Conservation (phyloP, 2,888 invertebrate species). For the Eurytoma californica region DNA sequence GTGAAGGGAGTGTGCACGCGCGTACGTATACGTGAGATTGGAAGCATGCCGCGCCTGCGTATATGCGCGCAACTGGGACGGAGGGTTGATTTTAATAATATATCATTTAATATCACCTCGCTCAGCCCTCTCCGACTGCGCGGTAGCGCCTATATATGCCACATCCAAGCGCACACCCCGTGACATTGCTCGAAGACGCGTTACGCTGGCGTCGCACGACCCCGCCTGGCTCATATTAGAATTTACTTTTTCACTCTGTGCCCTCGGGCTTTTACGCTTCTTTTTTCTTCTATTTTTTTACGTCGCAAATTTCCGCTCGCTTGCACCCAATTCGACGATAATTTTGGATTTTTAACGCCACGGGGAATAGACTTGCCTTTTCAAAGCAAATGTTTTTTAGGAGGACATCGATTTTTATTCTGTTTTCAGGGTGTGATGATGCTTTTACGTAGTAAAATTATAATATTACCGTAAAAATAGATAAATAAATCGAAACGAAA, state of each 20-base stretch:
- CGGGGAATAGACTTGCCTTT: background rate
- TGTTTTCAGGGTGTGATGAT: too few relatives aligned
- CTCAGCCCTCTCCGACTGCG: constrained; percentile 8
- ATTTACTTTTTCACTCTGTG: constrained; percentile 55
- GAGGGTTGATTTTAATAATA: constrained; percentile 58
- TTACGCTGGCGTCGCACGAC: constrained; percentile 38
- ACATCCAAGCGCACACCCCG: background rate
- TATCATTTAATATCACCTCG: constrained; percentile 57
- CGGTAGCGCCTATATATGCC: background rate
- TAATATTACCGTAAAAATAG: too few relatives aligned
- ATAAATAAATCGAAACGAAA: too few relatives aligned
- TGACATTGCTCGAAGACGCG: constrained; percentile 31
- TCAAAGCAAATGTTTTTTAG: background rate
- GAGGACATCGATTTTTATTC: background rate
- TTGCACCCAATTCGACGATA: constrained; percentile 21
- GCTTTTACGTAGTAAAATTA: too few relatives aligned
- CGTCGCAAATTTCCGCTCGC: constrained; percentile 16
- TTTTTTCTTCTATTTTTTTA: background rate
- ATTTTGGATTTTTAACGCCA: constrained; percentile 30
- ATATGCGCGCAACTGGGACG: constrained; percentile 15
- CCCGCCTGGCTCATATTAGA: constrained; percentile 48
- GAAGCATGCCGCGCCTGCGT: constrained; percentile 4
- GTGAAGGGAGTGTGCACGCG: background rate
- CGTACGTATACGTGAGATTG: constrained; percentile 6
- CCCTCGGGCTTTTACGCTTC: constrained; percentile 4